phyloP scores from a whole-genome alignment of 2,797 vertebrate species.

The Pristis pectinata region DNA sequence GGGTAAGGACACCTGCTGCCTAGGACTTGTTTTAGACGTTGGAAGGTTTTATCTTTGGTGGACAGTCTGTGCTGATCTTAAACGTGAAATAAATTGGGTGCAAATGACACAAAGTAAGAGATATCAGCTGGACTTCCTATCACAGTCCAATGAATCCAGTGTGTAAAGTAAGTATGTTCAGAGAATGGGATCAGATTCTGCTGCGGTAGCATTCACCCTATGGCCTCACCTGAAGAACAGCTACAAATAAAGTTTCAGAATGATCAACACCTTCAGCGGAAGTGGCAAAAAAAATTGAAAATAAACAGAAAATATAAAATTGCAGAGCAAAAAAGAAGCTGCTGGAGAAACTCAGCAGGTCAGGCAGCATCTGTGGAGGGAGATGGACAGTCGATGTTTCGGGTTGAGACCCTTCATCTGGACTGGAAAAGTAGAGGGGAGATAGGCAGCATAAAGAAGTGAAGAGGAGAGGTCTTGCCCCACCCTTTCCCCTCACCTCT shows the following conservation, averaged over 20 bases:
- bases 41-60: not conserved
- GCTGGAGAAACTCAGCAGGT: no score
- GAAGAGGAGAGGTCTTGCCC: no score
- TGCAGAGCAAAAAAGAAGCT: no score
- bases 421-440: no score
- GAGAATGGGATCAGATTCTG: not conserved
- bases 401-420: no score
- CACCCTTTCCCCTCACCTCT: no score
- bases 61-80: not conserved
- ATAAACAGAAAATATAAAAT: not conserved
- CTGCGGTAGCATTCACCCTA: not conserved
- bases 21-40: not conserved
- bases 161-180: not conserved
- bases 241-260: not conserved
- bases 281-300: not conserved
- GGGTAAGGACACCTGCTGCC: not conserved
- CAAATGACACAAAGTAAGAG: not conserved
- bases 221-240: not conserved
- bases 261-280: not conserved
- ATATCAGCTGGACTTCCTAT: no score
- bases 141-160: not conserved
- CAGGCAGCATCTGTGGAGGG: no score
- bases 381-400: no score
- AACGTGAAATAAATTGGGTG: not conserved
- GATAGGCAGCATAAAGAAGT: no score